phyloP scores from a whole-genome alignment of 2,888 invertebrate genomes.

The Allygus modestus region DNA sequence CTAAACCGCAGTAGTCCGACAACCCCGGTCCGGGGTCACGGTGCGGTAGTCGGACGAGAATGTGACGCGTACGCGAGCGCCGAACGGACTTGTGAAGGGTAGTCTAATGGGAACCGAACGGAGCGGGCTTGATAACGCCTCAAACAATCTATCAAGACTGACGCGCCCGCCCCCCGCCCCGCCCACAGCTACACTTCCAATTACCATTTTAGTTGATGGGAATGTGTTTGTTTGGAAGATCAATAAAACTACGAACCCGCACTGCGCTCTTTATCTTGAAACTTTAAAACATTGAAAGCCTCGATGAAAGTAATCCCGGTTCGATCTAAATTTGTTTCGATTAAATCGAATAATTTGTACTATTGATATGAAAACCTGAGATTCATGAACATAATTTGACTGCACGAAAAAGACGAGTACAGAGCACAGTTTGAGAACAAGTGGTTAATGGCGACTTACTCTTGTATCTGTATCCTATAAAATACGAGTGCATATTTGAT shows the following conservation, averaged over 20 bases:
- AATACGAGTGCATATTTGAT: too few species aligned
- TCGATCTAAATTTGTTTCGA: conserved; percentile 5
- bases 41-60: neutral
- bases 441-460: too few species aligned
- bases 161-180: conserved; percentile 59
- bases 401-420: too few species aligned
- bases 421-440: too few species aligned
- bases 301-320: neutral
- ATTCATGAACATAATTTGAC: too few species aligned
- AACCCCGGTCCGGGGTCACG: neutral
- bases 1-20: too few species aligned
- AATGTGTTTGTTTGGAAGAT: conserved; percentile 62
- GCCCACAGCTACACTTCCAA: conserved; percentile 62
- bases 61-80: conserved; percentile 10
- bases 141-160: conserved; percentile 61
- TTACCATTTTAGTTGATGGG: conserved; percentile 63
- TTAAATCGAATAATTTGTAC: neutral
- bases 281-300: neutral
- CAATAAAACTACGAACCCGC: conserved; percentile 49
- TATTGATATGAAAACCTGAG: neutral
- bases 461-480: too few species aligned
- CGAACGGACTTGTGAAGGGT: conserved; percentile 38
- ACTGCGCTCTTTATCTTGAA: conserved; percentile 15
- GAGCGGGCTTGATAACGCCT: conserved; percentile 50
- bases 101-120: conserved; percentile 52